phyloP scores from a whole-genome alignment of 2,113 vertebrate genomes.

The Murina feae region DNA sequence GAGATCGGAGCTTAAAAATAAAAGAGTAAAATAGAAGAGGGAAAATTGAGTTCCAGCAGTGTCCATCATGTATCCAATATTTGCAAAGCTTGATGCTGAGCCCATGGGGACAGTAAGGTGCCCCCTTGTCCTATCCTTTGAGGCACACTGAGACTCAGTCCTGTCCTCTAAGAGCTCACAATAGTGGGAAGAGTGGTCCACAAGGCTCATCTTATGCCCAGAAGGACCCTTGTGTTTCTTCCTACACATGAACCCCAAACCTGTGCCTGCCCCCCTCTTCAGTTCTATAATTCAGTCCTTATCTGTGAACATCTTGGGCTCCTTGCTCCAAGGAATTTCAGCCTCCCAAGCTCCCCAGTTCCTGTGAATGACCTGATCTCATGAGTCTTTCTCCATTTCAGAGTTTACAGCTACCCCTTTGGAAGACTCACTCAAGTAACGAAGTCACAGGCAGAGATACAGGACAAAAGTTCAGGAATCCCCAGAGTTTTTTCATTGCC shows the following conservation, averaged over 20 bases:
- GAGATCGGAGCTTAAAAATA: conserved; percentile 55
- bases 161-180: not conserved
- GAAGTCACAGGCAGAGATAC: not conserved
- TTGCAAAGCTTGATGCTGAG: not conserved
- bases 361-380: not conserved
- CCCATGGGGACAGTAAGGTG: not conserved
- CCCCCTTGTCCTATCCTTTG: not conserved
- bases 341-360: not conserved
- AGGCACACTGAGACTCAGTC: not conserved
- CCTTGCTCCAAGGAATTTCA: not conserved
- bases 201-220: not conserved
- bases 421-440: not conserved
- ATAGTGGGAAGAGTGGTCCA: not conserved
- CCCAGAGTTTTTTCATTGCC: not conserved
- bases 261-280: not conserved
- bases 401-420: not conserved
- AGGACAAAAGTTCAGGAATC: not conserved
- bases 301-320: not conserved
- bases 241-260: not conserved
- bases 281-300: not conserved
- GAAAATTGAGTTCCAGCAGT: conserved; percentile 8
- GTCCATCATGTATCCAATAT: not conserved
- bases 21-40: conserved; percentile 36
- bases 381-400: not conserved
- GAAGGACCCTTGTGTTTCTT: not conserved